phyloP scores from a whole-genome alignment of 2,113 vertebrate genomes.

The Peromyscus leucopus region DNA sequence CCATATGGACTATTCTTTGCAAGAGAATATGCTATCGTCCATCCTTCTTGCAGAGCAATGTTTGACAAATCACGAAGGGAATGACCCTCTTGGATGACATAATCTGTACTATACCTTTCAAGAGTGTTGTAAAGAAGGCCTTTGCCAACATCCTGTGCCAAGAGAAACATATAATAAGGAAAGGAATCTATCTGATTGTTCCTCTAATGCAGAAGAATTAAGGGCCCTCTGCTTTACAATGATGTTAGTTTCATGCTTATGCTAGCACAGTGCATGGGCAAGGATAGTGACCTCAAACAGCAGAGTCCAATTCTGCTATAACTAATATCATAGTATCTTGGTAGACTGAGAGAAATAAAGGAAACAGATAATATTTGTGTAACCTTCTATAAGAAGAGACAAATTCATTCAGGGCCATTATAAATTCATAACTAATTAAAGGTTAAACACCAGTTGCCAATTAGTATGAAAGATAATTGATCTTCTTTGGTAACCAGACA shows the following conservation, averaged over 20 bases:
- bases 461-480: constrained; percentile 88
- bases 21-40: constrained; percentile 67
- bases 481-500: constrained; percentile 86
- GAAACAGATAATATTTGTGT: constrained; percentile 78
- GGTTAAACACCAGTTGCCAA: constrained; percentile 87
- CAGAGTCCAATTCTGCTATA: constrained; percentile 82
- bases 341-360: constrained; percentile 61
- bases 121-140: constrained; percentile 24
- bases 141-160: constrained; percentile 84
- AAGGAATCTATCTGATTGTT: constrained; percentile 81
- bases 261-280: constrained; percentile 77
- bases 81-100: constrained; percentile 77
- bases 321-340: constrained; percentile 56
- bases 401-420: constrained; percentile 83
- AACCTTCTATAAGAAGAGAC: constrained; percentile 86
- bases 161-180: constrained; percentile 84
- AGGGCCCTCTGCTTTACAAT: constrained; percentile 73
- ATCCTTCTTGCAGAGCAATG: constrained; percentile 79
- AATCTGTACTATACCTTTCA: constrained; percentile 81
- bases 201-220: constrained; percentile 83
- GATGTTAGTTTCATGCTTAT: constrained; percentile 72
- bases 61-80: constrained; percentile 82
- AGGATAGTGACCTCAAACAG: constrained; percentile 77
- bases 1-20: constrained; percentile 65
- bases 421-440: constrained; percentile 89